A percentile compares a stretch with the other conserved stretches of the same genome.
Conservation (phyloP, 2,113 vertebrate genomes). For the Marmota flaviventris region DNA sequence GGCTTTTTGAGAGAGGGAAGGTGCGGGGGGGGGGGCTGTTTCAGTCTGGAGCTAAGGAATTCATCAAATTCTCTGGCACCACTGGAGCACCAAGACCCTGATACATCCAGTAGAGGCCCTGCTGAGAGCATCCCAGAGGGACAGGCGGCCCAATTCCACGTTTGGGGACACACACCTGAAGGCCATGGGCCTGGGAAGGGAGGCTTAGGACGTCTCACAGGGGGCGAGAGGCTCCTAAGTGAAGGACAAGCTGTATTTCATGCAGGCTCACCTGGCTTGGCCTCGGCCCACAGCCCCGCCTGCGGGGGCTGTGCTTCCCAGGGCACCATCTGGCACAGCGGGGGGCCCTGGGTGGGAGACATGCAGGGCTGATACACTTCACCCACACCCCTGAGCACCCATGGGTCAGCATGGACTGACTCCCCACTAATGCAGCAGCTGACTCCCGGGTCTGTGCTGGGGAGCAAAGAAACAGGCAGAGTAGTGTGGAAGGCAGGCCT, state of each 20-base stretch:
- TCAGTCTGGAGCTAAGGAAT: slow-evolving; percentile 6
- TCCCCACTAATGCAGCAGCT: background rate
- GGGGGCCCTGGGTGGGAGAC: no score
- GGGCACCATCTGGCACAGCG: no score
- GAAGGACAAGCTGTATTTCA: no score
- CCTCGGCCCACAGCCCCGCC: no score
- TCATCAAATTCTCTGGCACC: background rate
- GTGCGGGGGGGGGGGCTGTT: background rate
- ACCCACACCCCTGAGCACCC: no score
- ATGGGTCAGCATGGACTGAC: background rate
- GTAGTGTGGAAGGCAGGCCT: background rate
- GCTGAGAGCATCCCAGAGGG: background rate
- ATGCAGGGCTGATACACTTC: no score
- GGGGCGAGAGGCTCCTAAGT: no score
- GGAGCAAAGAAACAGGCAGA: background rate
- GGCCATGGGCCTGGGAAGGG: background rate
- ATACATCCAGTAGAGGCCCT: no score
- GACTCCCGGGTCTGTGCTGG: background rate
- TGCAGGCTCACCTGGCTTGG: no score
- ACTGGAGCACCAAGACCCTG: background rate
- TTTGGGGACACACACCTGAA: background rate
- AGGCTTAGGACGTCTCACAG: background rate
- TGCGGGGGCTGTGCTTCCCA: no score
- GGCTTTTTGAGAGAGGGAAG: background rate
- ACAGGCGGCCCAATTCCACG: background rate